Conservation (phyloP, 1,140 invertebrate species). For the Drosophila mojavensis region DNA sequence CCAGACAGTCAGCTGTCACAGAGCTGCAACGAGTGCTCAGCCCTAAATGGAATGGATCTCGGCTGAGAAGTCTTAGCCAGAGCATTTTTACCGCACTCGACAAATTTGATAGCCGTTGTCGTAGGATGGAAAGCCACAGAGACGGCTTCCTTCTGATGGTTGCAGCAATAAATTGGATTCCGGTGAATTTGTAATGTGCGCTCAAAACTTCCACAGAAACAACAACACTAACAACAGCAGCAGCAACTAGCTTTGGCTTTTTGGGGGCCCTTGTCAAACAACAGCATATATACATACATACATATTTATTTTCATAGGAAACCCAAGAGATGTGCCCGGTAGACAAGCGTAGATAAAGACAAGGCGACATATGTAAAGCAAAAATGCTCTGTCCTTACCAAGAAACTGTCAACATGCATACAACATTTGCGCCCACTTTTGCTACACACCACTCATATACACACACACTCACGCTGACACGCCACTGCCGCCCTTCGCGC, state of each 20-base stretch:
- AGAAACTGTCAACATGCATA: conserved; percentile 66
- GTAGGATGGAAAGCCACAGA: conserved; percentile 52
- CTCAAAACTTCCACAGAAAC: conserved; percentile 72
- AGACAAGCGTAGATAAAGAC: conserved; percentile 41
- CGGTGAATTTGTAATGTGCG: conserved; percentile 77
- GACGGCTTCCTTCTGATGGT: conserved; percentile 37
- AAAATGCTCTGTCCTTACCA: conserved; percentile 53
- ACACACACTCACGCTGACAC: background rate
- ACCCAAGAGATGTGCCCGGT: conserved; percentile 32
- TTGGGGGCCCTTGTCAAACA: conserved; percentile 17
- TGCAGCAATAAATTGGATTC: conserved; percentile 77
- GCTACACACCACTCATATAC: background rate
- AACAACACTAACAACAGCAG: conserved; percentile 37
- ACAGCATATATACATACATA: conserved; percentile 7
- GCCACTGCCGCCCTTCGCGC: conserved; percentile 5
- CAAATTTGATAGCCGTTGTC: conserved; percentile 57
- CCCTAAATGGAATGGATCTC: background rate
- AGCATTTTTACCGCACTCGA: conserved; percentile 21
- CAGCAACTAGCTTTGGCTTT: conserved; percentile 57
- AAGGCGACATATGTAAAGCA: conserved; percentile 61
- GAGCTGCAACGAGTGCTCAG: conserved; percentile 14
- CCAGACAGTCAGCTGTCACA: conserved; percentile 29
- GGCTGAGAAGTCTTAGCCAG: conserved; percentile 6
- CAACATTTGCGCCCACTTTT: conserved; percentile 23
- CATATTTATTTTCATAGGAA: conserved; percentile 60